Evolutionary conservation across 2,113 vertebrate genomes (phyloP).

Genomic region (Mus musculus): GRCm39 chr11:91870501-91871000

Average conservation of each 20-base stretch:
- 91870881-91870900: not conserved
- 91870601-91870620: not conserved
- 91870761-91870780: not conserved
- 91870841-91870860: not conserved
- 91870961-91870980: not conserved
- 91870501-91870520: not conserved
- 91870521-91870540: not conserved
- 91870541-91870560: not conserved
- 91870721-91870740: not conserved
- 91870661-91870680: constrained; percentile 13
- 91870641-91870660: not conserved
- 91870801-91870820: not conserved
- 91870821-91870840: not conserved
- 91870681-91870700: not conserved
- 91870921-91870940: not conserved
- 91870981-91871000: not conserved
- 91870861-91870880: not conserved
- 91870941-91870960: not conserved
- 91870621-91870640: not conserved
- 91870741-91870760: not conserved
- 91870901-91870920: not conserved
- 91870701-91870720: not conserved
- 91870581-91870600: not conserved
- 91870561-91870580: not conserved
- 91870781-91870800: constrained; percentile 44